Conservation (phyloP, 2,113 vertebrate species). For the Sitta europaea region DNA sequence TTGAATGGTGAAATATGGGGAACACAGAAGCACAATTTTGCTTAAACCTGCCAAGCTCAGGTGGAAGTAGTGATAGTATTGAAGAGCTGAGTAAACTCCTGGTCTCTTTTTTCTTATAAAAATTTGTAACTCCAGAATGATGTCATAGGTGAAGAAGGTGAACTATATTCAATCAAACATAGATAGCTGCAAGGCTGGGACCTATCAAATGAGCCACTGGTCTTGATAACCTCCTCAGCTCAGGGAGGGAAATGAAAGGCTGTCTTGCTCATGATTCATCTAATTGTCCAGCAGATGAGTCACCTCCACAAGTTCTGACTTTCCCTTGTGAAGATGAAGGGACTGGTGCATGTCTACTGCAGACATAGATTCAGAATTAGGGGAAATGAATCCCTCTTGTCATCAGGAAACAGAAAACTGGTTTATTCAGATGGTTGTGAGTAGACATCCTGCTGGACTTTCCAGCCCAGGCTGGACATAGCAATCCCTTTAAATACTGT, state of each 20-base stretch:
- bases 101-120: neutral
- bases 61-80: neutral
- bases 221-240: neutral
- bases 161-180: neutral
- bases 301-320: neutral
- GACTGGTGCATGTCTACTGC: neutral
- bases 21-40: neutral
- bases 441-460: neutral
- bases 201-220: neutral
- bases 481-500: neutral
- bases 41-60: neutral
- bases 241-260: neutral
- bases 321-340: neutral
- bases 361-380: neutral
- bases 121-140: neutral
- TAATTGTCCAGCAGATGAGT: conserved; percentile 6
- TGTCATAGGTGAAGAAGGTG: neutral
- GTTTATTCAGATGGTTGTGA: neutral
- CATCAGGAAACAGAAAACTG: neutral
- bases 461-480: neutral
- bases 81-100: neutral
- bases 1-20: neutral
- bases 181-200: neutral
- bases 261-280: neutral
- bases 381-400: neutral